phyloP scores from a whole-genome alignment of 2,113 vertebrate genomes.

The Channa argus region DNA sequence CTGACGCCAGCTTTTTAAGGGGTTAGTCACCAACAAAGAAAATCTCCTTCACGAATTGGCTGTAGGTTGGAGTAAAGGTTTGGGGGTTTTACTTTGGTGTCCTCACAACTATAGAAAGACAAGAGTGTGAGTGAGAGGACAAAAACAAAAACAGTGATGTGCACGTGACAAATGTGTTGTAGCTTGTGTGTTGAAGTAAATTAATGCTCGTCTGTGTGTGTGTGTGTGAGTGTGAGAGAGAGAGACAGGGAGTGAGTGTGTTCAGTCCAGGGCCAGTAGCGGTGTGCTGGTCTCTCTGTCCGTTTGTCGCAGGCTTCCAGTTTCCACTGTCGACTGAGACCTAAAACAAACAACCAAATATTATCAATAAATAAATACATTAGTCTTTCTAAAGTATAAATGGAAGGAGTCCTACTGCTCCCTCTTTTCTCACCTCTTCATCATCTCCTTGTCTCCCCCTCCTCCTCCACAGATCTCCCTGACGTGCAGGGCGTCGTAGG shows the following conservation, averaged over 20 bases:
- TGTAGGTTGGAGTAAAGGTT: too few relatives aligned
- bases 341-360: slow-evolving; percentile 45
- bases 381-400: too few relatives aligned
- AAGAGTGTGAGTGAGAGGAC: too few relatives aligned
- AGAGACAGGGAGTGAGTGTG: slow-evolving; percentile 23
- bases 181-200: not conserved
- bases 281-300: slow-evolving; percentile 74
- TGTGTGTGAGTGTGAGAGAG: slow-evolving; percentile 13
- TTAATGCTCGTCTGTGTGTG: not conserved
- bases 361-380: too few relatives aligned
- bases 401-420: too few relatives aligned
- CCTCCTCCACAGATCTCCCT: slow-evolving; percentile 60
- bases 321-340: slow-evolving; percentile 74
- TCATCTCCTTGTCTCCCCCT: slow-evolving; percentile 87
- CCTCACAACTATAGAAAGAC: too few relatives aligned
- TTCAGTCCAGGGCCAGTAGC: slow-evolving; percentile 74
- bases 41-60: too few relatives aligned
- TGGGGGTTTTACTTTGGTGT: too few relatives aligned
- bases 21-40: too few relatives aligned
- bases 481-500: slow-evolving; percentile 89
- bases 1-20: too few relatives aligned
- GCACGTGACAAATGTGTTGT: not conserved
- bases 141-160: not conserved
- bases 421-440: slow-evolving; percentile 59
- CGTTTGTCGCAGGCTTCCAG: slow-evolving; percentile 63